phyloP scores from a whole-genome alignment of 2,113 vertebrate species.

The Vombatus ursinus region DNA sequence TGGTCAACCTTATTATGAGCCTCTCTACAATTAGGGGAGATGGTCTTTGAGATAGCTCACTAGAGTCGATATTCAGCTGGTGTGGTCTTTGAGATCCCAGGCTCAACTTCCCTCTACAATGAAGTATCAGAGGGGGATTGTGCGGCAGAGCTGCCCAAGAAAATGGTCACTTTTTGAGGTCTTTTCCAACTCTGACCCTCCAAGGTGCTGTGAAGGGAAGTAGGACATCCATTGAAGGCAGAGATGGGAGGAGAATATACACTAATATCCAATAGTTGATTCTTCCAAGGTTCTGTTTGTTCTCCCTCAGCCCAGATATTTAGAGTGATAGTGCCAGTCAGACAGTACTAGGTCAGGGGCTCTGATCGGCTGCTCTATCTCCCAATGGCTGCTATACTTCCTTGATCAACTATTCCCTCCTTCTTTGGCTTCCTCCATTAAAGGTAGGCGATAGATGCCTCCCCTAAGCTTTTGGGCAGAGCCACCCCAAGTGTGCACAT shows the following conservation, averaged over 20 bases:
- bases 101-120: neutral
- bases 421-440: neutral
- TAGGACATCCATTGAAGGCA: neutral
- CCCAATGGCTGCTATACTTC: neutral
- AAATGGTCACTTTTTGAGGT: neutral
- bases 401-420: neutral
- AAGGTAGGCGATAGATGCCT: neutral
- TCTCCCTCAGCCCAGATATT: neutral
- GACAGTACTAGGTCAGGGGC: neutral
- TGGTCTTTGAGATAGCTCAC: neutral
- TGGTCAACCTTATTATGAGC: neutral
- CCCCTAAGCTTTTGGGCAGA: neutral
- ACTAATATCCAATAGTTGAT: neutral
- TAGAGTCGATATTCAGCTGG: neutral
- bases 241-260: neutral
- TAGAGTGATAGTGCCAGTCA: neutral
- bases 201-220: neutral
- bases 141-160: neutral
- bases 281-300: neutral
- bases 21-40: neutral
- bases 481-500: neutral
- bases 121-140: neutral
- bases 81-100: neutral
- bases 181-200: neutral
- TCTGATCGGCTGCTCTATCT: neutral